Percentiles rank a stretch among this genome's conserved stretches.
Conservation (phyloP, 1,140 invertebrate genomes). For the Bombus terrestris region DNA sequence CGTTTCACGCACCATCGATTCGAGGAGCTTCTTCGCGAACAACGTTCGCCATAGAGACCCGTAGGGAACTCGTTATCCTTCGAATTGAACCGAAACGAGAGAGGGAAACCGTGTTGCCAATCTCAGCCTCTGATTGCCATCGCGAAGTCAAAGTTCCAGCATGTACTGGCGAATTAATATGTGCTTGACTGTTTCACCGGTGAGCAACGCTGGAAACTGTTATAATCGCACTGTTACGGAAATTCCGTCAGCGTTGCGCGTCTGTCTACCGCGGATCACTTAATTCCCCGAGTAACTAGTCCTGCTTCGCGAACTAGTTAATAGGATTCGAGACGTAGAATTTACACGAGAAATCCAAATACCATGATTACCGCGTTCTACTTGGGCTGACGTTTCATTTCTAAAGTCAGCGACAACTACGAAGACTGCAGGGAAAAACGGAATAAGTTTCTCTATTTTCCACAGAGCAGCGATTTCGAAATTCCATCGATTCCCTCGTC, state of each 20-base stretch:
- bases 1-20: not conserved
- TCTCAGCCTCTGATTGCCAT: not conserved
- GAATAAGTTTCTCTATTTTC: too few species aligned
- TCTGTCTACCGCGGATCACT: slow-evolving; percentile 21
- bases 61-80: not conserved
- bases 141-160: slow-evolving; percentile 18
- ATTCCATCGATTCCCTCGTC: too few species aligned
- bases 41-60: not conserved
- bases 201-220: not conserved
- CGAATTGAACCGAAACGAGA: not conserved
- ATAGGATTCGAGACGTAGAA: slow-evolving; percentile 3
- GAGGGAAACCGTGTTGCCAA: not conserved
- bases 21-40: not conserved
- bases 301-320: slow-evolving; percentile 3
- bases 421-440: not conserved
- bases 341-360: slow-evolving; percentile 47
- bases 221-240: slow-evolving; percentile 11
- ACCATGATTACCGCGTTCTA: slow-evolving; percentile 35
- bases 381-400: not conserved
- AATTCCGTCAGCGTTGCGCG: slow-evolving; percentile 3
- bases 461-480: too few species aligned
- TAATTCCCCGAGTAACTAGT: slow-evolving; percentile 30
- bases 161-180: slow-evolving; percentile 20
- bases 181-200: slow-evolving; percentile 4
- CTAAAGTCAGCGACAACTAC: not conserved